A percentile compares a stretch with the other conserved stretches of the same genome.
Conservation (phyloP, 2,113 vertebrate genomes). For the Noturus placidus region DNA sequence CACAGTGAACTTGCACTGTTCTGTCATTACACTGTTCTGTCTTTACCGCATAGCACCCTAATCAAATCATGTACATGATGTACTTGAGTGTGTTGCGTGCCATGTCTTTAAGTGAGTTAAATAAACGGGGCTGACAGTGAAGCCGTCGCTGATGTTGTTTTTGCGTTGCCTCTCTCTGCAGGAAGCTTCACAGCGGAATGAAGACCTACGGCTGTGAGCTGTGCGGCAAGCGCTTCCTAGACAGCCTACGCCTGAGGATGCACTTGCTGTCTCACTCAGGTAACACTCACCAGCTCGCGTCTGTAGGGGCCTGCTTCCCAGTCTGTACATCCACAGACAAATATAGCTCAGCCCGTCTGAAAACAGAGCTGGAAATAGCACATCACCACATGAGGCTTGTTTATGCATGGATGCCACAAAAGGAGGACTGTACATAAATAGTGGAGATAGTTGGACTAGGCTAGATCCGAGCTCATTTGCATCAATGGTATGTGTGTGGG, state of each 20-base stretch:
- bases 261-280: slow-evolving; percentile 99
- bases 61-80: slow-evolving; percentile 44
- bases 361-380: slow-evolving; percentile 29
- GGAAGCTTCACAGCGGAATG: slow-evolving; percentile 98
- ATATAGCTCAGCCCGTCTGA: slow-evolving; percentile 41
- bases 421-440: slow-evolving; percentile 25
- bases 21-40: slow-evolving; percentile 41
- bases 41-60: slow-evolving; percentile 26
- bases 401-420: slow-evolving; percentile 14
- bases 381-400: slow-evolving; percentile 5
- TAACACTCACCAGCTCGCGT: slow-evolving; percentile 62
- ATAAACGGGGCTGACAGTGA: slow-evolving; percentile 38
- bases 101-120: slow-evolving; percentile 42
- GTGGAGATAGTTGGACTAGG: background rate
- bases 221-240: slow-evolving; percentile 96
- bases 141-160: slow-evolving; percentile 49
- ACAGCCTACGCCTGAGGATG: slow-evolving; percentile 97
- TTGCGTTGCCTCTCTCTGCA: slow-evolving; percentile 64
- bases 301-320: slow-evolving; percentile 30
- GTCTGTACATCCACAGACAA: slow-evolving; percentile 30
- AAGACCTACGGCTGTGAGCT: slow-evolving; percentile 97
- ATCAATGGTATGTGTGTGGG: slow-evolving; percentile 13
- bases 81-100: slow-evolving; percentile 13
- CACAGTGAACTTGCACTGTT: slow-evolving; percentile 36
- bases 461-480: slow-evolving; percentile 10